A percentile compares a stretch with the other conserved stretches of the same genome.
Evolutionary conservation across 2,888 invertebrate species (phyloP).

Genomic region (Agrochola circellaris): DNA sequence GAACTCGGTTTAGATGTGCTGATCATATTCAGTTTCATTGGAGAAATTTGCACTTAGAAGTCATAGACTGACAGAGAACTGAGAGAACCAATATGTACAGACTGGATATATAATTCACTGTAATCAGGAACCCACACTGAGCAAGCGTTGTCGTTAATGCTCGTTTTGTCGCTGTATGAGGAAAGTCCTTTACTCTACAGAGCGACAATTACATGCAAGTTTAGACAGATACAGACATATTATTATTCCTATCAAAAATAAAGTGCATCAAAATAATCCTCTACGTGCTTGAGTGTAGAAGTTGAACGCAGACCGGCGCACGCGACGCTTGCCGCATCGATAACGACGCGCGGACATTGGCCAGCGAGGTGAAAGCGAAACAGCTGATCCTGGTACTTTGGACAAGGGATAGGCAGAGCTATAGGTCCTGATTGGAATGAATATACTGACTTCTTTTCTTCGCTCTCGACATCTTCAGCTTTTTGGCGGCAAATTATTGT

Average conservation of each 20-base stretch:
- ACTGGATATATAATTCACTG: neutral
- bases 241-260: neutral
- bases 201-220: neutral
- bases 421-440: neutral
- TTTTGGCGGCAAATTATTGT: neutral
- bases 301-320: slow-evolving; percentile 47
- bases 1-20: too few relatives aligned
- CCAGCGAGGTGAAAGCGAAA: slow-evolving; percentile 72
- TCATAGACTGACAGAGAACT: neutral
- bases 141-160: neutral
- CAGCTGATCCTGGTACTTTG: slow-evolving; percentile 66
- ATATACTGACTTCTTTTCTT: neutral
- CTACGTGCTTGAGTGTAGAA: slow-evolving; percentile 31
- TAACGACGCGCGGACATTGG: slow-evolving; percentile 73
- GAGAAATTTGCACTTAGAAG: too few relatives aligned
- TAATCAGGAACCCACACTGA: neutral
- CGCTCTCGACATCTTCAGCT: too few relatives aligned
- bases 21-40: too few relatives aligned
- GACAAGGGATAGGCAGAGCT: slow-evolving; percentile 24
- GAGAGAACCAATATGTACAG: neutral
- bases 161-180: neutral
- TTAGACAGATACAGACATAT: neutral
- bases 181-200: neutral
- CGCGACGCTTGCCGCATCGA: slow-evolving; percentile 67
- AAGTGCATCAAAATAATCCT: slow-evolving; percentile 52